phyloP scores from a whole-genome alignment of 2,888 invertebrate genomes.

The Cepaea hortensis region DNA sequence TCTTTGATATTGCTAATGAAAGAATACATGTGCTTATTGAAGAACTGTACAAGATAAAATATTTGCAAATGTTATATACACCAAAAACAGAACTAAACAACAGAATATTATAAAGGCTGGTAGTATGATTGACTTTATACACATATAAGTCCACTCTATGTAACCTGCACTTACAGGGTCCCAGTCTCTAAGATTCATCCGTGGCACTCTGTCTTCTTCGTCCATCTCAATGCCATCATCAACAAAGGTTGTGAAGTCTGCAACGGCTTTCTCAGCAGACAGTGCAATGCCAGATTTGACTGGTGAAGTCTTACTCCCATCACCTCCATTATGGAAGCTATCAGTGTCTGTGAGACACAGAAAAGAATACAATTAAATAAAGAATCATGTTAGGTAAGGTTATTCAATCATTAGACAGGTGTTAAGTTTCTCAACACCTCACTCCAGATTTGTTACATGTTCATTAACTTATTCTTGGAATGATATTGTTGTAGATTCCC shows the following conservation, averaged over 20 bases:
- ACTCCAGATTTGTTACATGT: too few relatives aligned
- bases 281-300: conserved; percentile 44
- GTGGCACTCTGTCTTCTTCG: conserved; percentile 50
- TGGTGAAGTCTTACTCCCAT: conserved; percentile 34
- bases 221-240: conserved; percentile 28
- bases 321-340: neutral
- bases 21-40: too few relatives aligned
- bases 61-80: too few relatives aligned
- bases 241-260: neutral
- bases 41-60: too few relatives aligned
- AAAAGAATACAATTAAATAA: neutral
- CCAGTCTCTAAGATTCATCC: conserved; percentile 71
- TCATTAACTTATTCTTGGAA: too few relatives aligned
- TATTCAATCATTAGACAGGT: neutral
- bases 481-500: too few relatives aligned
- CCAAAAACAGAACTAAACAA: too few relatives aligned
- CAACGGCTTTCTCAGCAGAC: neutral
- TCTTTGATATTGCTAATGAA: too few relatives aligned
- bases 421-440: too few relatives aligned
- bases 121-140: too few relatives aligned
- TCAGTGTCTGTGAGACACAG: neutral
- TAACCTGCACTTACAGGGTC: conserved; percentile 69
- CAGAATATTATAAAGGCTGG: too few relatives aligned
- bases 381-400: neutral
- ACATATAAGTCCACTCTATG: too few relatives aligned